Base-by-base conservation (phyloP, 2,888 invertebrate genomes). In the Torymus auratus region DNA sequence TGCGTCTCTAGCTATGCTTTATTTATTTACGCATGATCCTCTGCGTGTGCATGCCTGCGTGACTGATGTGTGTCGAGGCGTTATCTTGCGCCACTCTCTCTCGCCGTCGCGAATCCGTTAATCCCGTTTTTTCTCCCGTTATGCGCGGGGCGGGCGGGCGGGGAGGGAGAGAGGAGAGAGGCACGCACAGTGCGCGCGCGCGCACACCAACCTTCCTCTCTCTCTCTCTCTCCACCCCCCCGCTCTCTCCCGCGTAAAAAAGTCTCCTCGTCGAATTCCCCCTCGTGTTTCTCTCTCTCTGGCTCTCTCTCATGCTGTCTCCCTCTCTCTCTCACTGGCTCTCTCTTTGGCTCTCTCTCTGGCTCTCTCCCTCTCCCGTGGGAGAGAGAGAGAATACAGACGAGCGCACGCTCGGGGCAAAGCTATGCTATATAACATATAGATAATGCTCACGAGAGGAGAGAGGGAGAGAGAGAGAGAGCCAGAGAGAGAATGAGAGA, bases 41-140 rank as follows among this genome's bases (percentile, higher is more conserved):
- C 13, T n/a, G n/a, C 7, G 12, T 58, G 41, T 41, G 41, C 58
- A 17, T 11, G 58, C 58, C 7, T 17, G 13, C 53, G 10, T 53
- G 20, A 14, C 53, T 52, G n/a, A 15, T 14, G 11, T 55, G 55
- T 53, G 41, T 53, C 52, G 52, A 14, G 12, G 50, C 68, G 68
- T 20, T 64, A 20, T 61, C 15, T n/a, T 53, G 61, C 13, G 3
- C 13, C 41, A 1, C 41, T 17, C 28, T 28, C 64, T 64, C 23
- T n/a, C 58, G 17, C 5, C 15, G 10, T 58, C 58, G 41, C 52
- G 61, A 60, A 62, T 58, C 70, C 71, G 64, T 72, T 78, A 72
- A 77, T 75, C 64, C 75, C 75, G 80, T 80, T 80, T 61, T 71
- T 71, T 70, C 65, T 75, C 52, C 80, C 75, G 80, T 79, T 79